phyloP scores from a whole-genome alignment of 2,888 invertebrate species.

The Drosophila fungiperda region DNA sequence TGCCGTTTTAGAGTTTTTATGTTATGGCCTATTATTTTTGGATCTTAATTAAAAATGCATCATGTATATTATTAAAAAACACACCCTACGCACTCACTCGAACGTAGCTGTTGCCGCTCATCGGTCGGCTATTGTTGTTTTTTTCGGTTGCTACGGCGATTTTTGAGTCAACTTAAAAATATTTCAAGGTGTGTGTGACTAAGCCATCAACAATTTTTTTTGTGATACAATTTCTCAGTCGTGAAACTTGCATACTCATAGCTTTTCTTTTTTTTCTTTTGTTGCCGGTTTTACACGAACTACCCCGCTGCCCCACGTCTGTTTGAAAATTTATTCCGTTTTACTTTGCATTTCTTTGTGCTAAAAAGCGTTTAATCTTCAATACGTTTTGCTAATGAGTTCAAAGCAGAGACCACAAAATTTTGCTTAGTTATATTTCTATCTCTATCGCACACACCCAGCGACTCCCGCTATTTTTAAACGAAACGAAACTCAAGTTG shows the following conservation, averaged over 20 bases:
- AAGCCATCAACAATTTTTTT: conserved; percentile 68
- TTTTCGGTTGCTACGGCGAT: conserved; percentile 72
- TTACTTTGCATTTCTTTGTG: conserved; percentile 52
- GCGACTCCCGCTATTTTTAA: conserved; percentile 72
- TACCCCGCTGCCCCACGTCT: conserved; percentile 11
- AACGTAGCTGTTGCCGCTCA: conserved; percentile 41
- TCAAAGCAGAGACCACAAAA: conserved; percentile 55
- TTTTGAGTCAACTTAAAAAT: conserved; percentile 40
- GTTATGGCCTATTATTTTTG: conserved; percentile 48
- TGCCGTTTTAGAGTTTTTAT: conserved; percentile 48
- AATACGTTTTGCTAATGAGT: conserved; percentile 78
- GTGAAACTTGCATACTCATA: conserved; percentile 66
- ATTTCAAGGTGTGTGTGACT: conserved; percentile 81
- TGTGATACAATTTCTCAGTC: conserved; percentile 48
- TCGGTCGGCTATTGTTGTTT: conserved; percentile 40
- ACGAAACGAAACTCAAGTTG: conserved; percentile 70
- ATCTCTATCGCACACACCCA: conserved; percentile 41
- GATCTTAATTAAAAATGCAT: conserved; percentile 77
- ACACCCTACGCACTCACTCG: conserved; percentile 69
- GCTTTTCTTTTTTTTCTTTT: conserved; percentile 47
- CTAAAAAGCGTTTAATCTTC: conserved; percentile 66
- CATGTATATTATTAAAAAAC: conserved; percentile 54
- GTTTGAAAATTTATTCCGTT: conserved; percentile 53
- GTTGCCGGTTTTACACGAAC: conserved; percentile 66
- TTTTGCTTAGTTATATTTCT: conserved; percentile 21